A percentile compares a stretch with the other conserved stretches of the same genome.
Evolutionary conservation across 1,140 invertebrate species (phyloP).

Genomic region (Sycophaga agraensis): DNA sequence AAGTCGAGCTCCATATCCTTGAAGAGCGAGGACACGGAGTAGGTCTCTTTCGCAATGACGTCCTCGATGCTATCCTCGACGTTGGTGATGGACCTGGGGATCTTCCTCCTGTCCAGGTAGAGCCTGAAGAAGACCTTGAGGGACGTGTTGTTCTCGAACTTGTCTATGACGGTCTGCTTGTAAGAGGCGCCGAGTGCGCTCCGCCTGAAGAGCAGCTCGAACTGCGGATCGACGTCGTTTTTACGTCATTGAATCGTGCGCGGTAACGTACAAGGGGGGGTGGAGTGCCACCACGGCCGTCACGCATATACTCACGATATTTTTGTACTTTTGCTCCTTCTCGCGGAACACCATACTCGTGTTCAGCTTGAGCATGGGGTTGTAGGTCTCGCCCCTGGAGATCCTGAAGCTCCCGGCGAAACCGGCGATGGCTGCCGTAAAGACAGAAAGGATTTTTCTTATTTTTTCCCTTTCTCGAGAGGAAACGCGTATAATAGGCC

Average conservation of each 20-base stretch:
- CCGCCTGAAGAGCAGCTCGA: conserved; percentile 49
- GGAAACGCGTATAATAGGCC: no score
- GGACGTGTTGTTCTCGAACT: conserved; percentile 69
- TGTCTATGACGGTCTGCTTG: conserved; percentile 65
- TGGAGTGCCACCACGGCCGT: no score
- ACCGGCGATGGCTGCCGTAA: conserved; percentile 64
- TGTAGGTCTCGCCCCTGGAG: conserved; percentile 67
- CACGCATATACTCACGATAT: conserved; percentile 60
- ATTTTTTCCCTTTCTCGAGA: no score
- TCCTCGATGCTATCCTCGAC: conserved; percentile 69
- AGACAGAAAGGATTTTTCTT: conserved; percentile 39
- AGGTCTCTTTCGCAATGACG: conserved; percentile 67
- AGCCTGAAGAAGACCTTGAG: conserved; percentile 75
- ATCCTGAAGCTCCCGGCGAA: conserved; percentile 71
- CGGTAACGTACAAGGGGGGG: no score
- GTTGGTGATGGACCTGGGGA: conserved; percentile 66
- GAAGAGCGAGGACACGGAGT: conserved; percentile 65
- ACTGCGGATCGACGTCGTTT: no score
- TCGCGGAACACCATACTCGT: conserved; percentile 60
- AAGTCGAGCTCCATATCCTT: conserved; percentile 69
- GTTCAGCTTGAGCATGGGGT: conserved; percentile 59
- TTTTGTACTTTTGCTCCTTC: conserved; percentile 65
- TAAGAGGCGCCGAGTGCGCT: conserved; percentile 66
- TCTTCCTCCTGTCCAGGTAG: conserved; percentile 73
- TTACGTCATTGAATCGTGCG: no score